Percentiles rank a stretch among this genome's conserved stretches.
Conservation (phyloP, 2,113 vertebrate genomes). For the Thalassarche chlororhynchos region DNA sequence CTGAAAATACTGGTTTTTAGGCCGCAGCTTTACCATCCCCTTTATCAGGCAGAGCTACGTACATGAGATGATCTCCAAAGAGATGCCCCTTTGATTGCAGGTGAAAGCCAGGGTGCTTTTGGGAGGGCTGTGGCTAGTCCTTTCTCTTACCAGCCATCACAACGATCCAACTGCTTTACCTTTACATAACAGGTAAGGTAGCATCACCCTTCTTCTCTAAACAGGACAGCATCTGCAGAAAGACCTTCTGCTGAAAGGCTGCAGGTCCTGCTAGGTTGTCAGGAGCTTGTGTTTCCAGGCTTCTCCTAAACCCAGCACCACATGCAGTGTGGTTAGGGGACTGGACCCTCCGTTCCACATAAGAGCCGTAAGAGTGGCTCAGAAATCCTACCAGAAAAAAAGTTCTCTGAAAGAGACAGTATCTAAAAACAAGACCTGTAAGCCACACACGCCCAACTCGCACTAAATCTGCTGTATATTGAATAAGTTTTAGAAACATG, state of each 20-base stretch:
- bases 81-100: neutral
- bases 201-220: neutral
- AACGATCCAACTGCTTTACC: neutral
- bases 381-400: neutral
- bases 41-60: neutral
- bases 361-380: neutral
- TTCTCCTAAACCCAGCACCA: neutral
- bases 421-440: neutral
- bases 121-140: neutral
- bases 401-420: neutral
- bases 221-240: neutral
- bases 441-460: fast-evolving
- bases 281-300: neutral
- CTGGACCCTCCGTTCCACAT: neutral
- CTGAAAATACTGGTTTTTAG: neutral
- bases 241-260: neutral
- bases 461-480: neutral
- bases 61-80: neutral
- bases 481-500: neutral
- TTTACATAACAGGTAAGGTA: neutral
- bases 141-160: neutral
- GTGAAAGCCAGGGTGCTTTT: neutral
- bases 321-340: neutral
- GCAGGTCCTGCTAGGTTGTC: neutral
- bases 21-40: neutral